These are phyloP conservation scores for Cydia strobilella DNA, from an alignment of 1,140 invertebrate genomes.

Conservation along the genomic window DNA sequence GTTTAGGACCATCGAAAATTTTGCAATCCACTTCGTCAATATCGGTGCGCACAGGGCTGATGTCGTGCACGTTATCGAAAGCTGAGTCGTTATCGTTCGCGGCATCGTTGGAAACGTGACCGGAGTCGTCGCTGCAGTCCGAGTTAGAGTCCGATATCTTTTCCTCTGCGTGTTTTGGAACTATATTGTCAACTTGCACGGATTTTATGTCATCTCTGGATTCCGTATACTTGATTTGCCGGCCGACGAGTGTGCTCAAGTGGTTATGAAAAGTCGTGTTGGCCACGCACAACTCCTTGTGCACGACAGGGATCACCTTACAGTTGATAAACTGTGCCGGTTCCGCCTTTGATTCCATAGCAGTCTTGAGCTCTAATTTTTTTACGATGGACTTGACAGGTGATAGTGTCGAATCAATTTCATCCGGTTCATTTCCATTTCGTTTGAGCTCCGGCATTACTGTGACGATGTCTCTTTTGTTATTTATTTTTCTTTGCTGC, in stretches of 20 bases:
- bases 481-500: constrained; percentile 73
- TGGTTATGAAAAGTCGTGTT: constrained; percentile 76
- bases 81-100: constrained; percentile 68
- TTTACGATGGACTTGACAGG: constrained; percentile 77
- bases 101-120: constrained; percentile 88
- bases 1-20: constrained; percentile 60
- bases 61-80: constrained; percentile 64
- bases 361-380: constrained; percentile 75
- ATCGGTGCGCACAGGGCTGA: constrained; percentile 47
- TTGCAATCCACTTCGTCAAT: constrained; percentile 66
- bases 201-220: constrained; percentile 67
- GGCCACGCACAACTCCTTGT: constrained; percentile 71
- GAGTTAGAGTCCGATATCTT: constrained; percentile 79
- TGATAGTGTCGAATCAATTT: constrained; percentile 65
- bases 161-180: constrained; percentile 68
- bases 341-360: constrained; percentile 68
- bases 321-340: constrained; percentile 65
- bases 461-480: constrained; percentile 64
- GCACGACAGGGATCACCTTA: constrained; percentile 74
- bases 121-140: constrained; percentile 87
- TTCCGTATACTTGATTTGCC: constrained; percentile 70
- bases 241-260: constrained; percentile 74
- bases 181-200: constrained; percentile 58
- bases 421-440: constrained; percentile 61
- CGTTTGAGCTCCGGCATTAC: constrained; percentile 55